Conservation (phyloP, 2,113 vertebrate species). For the Paedocypris sp. region DNA sequence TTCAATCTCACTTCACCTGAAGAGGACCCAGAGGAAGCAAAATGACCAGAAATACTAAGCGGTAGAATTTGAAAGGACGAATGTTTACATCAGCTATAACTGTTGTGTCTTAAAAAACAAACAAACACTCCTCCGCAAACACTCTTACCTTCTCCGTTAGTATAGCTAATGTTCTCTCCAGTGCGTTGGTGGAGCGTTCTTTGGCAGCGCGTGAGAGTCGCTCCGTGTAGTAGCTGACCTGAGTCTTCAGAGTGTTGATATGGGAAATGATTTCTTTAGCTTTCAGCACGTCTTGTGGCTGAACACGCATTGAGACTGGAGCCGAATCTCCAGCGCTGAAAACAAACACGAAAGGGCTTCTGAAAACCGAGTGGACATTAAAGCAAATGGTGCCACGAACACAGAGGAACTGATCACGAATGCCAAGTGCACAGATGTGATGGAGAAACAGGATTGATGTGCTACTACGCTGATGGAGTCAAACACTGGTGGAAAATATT, state of each 20-base stretch:
- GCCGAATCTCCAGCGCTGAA: slow-evolving; percentile 62
- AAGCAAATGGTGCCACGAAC: neutral
- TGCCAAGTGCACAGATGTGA: neutral
- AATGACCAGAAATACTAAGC: no score
- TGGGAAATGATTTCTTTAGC: slow-evolving; percentile 96
- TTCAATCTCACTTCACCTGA: no score
- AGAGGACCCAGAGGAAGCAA: no score
- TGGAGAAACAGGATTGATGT: neutral
- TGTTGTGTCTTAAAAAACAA: no score
- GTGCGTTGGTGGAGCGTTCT: slow-evolving; percentile 84
- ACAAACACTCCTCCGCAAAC: neutral
- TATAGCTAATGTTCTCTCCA: slow-evolving; percentile 90
- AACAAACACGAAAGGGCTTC: no score
- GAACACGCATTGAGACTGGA: slow-evolving; percentile 76
- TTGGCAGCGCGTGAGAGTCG: slow-evolving; percentile 90
- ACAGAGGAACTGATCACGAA: neutral
- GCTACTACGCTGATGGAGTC: no score
- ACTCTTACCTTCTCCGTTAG: slow-evolving; percentile 83
- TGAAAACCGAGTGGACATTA: neutral
- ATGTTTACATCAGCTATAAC: no score
- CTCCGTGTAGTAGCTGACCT: slow-evolving; percentile 95
- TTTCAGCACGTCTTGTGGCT: slow-evolving; percentile 83
- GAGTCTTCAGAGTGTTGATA: slow-evolving; percentile 94
- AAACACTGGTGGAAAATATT: no score
- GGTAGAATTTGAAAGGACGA: no score